Percentiles rank a stretch among this genome's conserved stretches.
Evolutionary conservation across 2,888 invertebrate species (phyloP).

Genomic region (Amphimallon solstitiale): DNA sequence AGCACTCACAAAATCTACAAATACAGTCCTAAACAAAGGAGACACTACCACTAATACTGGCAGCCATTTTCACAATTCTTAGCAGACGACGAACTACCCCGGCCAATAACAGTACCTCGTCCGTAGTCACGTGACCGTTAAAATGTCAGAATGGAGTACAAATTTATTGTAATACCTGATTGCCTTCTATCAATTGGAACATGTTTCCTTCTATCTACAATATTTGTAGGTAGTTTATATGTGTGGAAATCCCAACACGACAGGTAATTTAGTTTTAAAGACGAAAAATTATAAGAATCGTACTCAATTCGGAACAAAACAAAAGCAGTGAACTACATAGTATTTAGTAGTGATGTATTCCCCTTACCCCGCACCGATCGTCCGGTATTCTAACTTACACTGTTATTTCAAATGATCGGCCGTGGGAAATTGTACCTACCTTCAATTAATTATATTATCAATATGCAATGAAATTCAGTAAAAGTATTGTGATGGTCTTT

Average conservation of each 20-base stretch:
- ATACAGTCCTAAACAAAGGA: conserved; percentile 81
- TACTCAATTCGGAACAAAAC: conserved; percentile 44
- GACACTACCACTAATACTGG: conserved; percentile 81
- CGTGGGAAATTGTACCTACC: conserved; percentile 19
- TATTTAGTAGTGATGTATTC: conserved; percentile 44
- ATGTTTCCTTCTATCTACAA: conserved; percentile 79
- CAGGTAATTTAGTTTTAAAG: conserved; percentile 67
- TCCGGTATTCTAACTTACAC: conserved; percentile 7
- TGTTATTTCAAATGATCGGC: conserved; percentile 7
- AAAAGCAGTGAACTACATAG: conserved; percentile 45
- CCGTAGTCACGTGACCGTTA: conserved; percentile 57
- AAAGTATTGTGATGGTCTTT: background rate
- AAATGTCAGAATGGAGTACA: conserved; percentile 56
- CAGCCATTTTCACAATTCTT: conserved; percentile 85
- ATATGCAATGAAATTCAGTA: conserved; percentile 26
- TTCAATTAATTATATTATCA: conserved; percentile 31
- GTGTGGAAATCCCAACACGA: conserved; percentile 82
- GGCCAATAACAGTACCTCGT: conserved; percentile 52
- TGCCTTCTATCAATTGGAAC: conserved; percentile 75
- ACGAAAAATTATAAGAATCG: conserved; percentile 39
- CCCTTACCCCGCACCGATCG: conserved; percentile 14
- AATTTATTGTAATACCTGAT: conserved; percentile 57
- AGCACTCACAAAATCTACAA: conserved; percentile 58
- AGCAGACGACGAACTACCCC: conserved; percentile 52
- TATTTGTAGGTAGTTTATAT: conserved; percentile 89